Conservation (phyloP, 1,140 invertebrate genomes). For the Dendrolimus kikuchii region DNA sequence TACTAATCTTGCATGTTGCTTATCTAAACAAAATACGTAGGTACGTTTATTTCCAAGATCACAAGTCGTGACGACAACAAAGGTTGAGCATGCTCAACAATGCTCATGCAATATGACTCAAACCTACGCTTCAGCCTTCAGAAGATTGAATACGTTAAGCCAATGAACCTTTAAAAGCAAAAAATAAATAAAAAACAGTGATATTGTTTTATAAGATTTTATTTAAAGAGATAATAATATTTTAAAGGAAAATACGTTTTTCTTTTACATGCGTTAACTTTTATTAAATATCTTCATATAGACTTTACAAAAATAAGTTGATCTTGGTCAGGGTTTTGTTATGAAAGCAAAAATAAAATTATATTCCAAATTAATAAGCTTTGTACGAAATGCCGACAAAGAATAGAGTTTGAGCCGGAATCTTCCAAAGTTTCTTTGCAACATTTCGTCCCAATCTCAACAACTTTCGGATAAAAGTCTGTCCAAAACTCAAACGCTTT, state of each 20-base stretch:
- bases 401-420: conserved; percentile 32
- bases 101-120: too few species aligned
- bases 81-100: too few species aligned
- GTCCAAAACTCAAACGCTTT: conserved; percentile 87
- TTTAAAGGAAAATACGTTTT: too few species aligned
- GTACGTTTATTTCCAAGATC: too few species aligned
- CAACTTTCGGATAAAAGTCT: conserved; percentile 82
- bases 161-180: too few species aligned
- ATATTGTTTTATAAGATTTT: conserved; percentile 7
- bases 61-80: too few species aligned
- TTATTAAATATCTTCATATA: conserved; percentile 22
- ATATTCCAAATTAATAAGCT: conserved; percentile 33
- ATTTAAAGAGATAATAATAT: conserved; percentile 3
- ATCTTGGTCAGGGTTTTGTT: conserved; percentile 19
- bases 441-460: conserved; percentile 79
- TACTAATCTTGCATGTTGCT: too few species aligned
- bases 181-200: conserved; percentile 1
- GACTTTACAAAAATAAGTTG: conserved; percentile 62
- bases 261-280: neutral
- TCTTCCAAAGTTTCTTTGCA: conserved; percentile 74
- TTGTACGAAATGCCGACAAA: conserved; percentile 23
- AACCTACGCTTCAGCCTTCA: too few species aligned
- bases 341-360: conserved; percentile 37
- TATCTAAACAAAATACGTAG: too few species aligned
- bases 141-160: too few species aligned